Conservation (phyloP, 2,113 vertebrate genomes). For the Tragelaphus strepsiceros region DNA sequence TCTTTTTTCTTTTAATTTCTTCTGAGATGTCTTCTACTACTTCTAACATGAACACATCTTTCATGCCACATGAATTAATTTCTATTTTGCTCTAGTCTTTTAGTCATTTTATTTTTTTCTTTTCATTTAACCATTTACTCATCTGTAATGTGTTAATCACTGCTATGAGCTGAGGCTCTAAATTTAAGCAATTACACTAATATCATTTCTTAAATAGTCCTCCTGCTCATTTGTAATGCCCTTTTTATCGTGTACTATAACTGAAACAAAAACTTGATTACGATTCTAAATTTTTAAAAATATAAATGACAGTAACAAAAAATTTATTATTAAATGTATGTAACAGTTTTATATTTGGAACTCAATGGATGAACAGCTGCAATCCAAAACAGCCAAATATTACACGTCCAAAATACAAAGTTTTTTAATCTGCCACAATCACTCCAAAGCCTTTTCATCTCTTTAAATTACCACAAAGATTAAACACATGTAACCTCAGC, state of each 20-base stretch:
- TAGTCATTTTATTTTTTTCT: background rate
- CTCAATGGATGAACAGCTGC: background rate
- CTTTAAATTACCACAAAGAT: constrained; percentile 9
- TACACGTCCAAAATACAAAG: background rate
- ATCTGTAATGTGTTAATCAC: background rate
- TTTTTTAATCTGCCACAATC: constrained; percentile 6
- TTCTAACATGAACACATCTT: background rate
- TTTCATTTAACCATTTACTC: background rate
- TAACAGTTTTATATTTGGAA: constrained; percentile 14
- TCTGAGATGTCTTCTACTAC: background rate
- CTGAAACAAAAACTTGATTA: background rate
- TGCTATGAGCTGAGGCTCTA: background rate
- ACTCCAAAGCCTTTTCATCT: background rate
- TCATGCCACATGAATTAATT: background rate
- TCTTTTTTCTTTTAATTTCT: background rate
- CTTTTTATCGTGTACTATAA: background rate
- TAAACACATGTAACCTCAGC: background rate
- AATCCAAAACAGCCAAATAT: background rate
- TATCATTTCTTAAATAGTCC: background rate
- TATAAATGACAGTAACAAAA: background rate
- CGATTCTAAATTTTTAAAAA: background rate
- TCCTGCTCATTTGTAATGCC: background rate
- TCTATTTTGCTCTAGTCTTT: background rate
- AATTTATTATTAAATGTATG: background rate
- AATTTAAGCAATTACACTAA: background rate